Percentiles rank a stretch among this genome's conserved stretches.
phyloP scores from a whole-genome alignment of 53 echinoderm and acorn worm species.

The Echinarachnius parma region DNA sequence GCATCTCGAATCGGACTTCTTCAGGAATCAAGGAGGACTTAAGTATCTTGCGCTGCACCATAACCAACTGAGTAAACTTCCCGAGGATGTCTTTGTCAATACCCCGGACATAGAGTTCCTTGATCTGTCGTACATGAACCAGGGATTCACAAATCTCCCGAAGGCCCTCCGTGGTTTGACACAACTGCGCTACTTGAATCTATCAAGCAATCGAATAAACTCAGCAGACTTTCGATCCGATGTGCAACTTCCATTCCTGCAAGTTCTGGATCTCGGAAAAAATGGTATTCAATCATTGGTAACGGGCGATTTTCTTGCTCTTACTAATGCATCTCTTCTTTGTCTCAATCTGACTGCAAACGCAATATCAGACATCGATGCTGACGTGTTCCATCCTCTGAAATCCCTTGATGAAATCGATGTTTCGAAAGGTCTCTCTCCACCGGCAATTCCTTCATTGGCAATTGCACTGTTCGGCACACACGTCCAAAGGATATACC shows the following conservation, averaged over 20 bases:
- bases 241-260: constrained; percentile 38
- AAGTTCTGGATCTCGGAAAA: constrained; percentile 50
- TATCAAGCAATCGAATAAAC: constrained; percentile 41
- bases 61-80: constrained; percentile 65
- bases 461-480: constrained; percentile 38
- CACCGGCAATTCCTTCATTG: constrained; percentile 41
- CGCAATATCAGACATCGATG: constrained; percentile 48
- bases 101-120: constrained; percentile 44
- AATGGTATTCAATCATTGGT: constrained; percentile 52
- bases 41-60: constrained; percentile 52
- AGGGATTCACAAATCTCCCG: constrained; percentile 43
- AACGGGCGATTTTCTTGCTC: constrained; percentile 53
- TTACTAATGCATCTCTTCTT: constrained; percentile 35
- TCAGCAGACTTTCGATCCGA: constrained; percentile 53
- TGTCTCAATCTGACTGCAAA: constrained; percentile 65
- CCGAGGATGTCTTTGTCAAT: constrained; percentile 36
- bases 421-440: constrained; percentile 37
- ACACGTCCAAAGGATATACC: constrained; percentile 35
- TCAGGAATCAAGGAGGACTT: constrained; percentile 53
- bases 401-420: constrained; percentile 46
- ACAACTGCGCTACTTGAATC: constrained; percentile 39
- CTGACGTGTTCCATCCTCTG: constrained; percentile 39
- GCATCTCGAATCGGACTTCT: constrained; percentile 49
- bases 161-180: constrained; percentile 36
- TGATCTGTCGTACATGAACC: constrained; percentile 74